Evolutionary conservation across 92 coral and sea anemone genomes (phyloP).

Genomic region (Nematostella vectensis): DNA sequence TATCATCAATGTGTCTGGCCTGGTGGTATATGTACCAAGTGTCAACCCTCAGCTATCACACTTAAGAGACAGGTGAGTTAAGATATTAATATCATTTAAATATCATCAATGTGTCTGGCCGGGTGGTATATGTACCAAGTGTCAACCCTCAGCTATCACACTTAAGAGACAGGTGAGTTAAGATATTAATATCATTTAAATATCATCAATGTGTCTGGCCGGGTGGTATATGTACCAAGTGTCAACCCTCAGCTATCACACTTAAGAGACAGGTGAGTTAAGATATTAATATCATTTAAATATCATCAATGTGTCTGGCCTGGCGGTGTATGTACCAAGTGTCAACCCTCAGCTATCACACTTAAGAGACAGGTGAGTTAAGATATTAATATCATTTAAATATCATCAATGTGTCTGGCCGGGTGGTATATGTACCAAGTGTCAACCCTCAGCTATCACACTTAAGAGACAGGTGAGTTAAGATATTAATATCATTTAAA

Average conservation of each 20-base stretch:
- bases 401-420: too few relatives aligned
- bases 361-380: conserved; percentile 90
- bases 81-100: too few relatives aligned
- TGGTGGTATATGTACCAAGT: conserved; percentile 97
- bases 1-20: too few relatives aligned
- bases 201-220: too few relatives aligned
- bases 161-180: conserved; percentile 78
- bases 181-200: too few relatives aligned
- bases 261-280: conserved; percentile 78
- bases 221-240: conserved; percentile 98
- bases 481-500: too few relatives aligned
- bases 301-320: too few relatives aligned
- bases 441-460: conserved; percentile 97
- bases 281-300: too few relatives aligned
- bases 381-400: too few relatives aligned
- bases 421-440: conserved; percentile 96
- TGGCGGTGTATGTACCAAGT: conserved; percentile 95
- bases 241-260: conserved; percentile 97
- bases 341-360: conserved; percentile 97
- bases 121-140: conserved; percentile 98
- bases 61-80: conserved; percentile 78
- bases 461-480: conserved; percentile 90
- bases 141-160: conserved; percentile 97
- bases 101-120: too few relatives aligned
- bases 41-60: conserved; percentile 97